Conservation (phyloP, 2,113 vertebrate genomes). For the Puntigrus tetrazona region DNA sequence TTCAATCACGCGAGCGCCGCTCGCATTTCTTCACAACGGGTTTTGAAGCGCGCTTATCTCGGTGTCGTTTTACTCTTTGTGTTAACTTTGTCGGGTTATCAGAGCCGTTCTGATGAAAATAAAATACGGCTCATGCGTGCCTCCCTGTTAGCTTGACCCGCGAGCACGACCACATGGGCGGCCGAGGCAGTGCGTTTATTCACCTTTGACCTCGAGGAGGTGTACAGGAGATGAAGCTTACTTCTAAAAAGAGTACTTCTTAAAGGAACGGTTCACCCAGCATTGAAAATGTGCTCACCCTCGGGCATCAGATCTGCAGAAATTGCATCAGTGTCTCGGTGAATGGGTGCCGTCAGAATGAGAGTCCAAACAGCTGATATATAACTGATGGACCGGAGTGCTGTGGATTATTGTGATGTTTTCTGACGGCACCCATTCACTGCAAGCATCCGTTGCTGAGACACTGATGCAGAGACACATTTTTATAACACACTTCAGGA, state of each 20-base stretch:
- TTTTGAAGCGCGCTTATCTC: constrained; percentile 37
- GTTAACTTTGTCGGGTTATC: constrained; percentile 37
- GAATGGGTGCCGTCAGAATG: too few relatives aligned
- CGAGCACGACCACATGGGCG: constrained; percentile 9
- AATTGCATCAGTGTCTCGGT: too few relatives aligned
- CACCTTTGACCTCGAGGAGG: neutral
- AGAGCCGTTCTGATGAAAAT: constrained; percentile 38
- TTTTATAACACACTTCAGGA: neutral
- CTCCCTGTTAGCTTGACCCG: constrained; percentile 37
- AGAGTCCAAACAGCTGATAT: too few relatives aligned
- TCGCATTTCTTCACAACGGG: constrained; percentile 15
- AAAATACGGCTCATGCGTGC: constrained; percentile 44
- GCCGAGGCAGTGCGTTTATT: neutral
- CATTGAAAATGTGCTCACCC: too few relatives aligned
- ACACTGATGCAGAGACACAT: neutral
- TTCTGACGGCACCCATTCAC: neutral
- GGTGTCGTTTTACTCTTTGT: constrained; percentile 31
- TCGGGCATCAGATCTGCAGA: too few relatives aligned
- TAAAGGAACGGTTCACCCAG: too few relatives aligned
- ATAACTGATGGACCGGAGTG: neutral
- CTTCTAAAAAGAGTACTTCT: neutral
- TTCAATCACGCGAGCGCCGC: constrained; percentile 38
- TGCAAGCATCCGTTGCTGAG: neutral
- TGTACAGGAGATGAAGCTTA: neutral
- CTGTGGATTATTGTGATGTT: neutral